Conservation (phyloP, 2,113 vertebrate genomes). For the Panthera uncia region DNA sequence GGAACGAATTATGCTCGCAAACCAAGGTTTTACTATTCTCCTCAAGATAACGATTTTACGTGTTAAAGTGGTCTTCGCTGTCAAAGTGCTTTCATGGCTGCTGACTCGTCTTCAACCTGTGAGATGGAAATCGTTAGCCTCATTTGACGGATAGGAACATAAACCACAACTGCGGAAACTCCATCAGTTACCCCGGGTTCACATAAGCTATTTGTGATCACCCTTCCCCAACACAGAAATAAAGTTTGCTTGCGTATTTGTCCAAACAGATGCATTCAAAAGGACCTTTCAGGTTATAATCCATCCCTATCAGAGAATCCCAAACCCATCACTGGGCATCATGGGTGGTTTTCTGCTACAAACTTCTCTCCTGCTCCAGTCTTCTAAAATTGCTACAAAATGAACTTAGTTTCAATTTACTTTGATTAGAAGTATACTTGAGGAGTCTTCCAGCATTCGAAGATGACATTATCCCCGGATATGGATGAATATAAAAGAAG, state of each 20-base stretch:
- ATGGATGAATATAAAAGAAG: conserved; percentile 19
- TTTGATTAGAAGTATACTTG: conserved; percentile 35
- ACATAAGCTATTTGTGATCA: not conserved
- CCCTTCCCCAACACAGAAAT: not conserved
- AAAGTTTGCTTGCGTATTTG: not conserved
- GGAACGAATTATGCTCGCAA: too few species aligned
- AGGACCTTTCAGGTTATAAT: not conserved
- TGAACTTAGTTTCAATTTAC: conserved; percentile 37
- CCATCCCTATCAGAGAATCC: not conserved
- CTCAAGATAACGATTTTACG: conserved; percentile 9
- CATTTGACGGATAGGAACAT: not conserved
- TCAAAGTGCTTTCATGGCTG: not conserved
- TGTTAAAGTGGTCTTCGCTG: not conserved
- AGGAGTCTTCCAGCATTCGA: not conserved
- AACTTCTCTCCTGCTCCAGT: not conserved
- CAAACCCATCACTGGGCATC: not conserved
- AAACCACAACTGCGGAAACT: conserved; percentile 11
- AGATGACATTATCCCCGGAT: conserved; percentile 19
- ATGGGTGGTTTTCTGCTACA: not conserved
- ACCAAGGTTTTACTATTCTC: not conserved
- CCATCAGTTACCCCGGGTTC: not conserved
- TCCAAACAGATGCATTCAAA: not conserved
- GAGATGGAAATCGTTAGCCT: not conserved
- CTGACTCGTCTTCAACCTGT: not conserved
- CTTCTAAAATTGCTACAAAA: conserved; percentile 34